Percentiles rank a stretch among this genome's conserved stretches.
phyloP scores from a whole-genome alignment of 92 coral and sea anemone genomes.

The Umimayanthus chanpuru region DNA sequence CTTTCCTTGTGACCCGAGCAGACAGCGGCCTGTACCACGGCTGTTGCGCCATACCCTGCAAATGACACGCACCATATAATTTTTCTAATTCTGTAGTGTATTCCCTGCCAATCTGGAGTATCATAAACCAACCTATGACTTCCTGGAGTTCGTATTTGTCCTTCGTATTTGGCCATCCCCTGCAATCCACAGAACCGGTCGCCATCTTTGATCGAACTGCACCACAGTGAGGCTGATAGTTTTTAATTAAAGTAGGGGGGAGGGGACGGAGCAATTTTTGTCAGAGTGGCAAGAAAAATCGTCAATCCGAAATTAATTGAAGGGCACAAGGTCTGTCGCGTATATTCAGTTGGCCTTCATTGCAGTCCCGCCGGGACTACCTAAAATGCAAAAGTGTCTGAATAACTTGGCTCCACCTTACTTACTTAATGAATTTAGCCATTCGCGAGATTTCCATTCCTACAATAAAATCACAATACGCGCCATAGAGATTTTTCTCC shows the following conservation, averaged over 20 bases:
- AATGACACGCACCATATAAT: neutral
- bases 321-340: too few species aligned
- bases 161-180: slow-evolving; percentile 87
- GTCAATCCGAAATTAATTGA: neutral
- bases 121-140: slow-evolving; percentile 81
- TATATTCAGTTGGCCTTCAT: too few species aligned
- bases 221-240: slow-evolving; percentile 16
- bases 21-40: slow-evolving; percentile 96
- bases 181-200: slow-evolving; percentile 72
- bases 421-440: too few species aligned
- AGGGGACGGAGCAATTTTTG: neutral
- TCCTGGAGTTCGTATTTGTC: slow-evolving; percentile 89
- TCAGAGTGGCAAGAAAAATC: neutral
- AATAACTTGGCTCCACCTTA: too few species aligned
- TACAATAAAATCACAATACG: too few species aligned
- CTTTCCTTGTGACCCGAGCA: slow-evolving; percentile 79
- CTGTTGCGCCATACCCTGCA: slow-evolving; percentile 97
- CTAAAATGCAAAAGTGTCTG: too few species aligned
- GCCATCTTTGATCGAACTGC: slow-evolving; percentile 58
- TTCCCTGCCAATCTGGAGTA: neutral
- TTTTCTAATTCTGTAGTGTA: neutral
- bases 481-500: too few species aligned
- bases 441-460: too few species aligned
- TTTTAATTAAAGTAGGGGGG: neutral
- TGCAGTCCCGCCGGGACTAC: too few species aligned